Conservation (phyloP, 2,113 vertebrate species). For the Dromiciops gliroides region DNA sequence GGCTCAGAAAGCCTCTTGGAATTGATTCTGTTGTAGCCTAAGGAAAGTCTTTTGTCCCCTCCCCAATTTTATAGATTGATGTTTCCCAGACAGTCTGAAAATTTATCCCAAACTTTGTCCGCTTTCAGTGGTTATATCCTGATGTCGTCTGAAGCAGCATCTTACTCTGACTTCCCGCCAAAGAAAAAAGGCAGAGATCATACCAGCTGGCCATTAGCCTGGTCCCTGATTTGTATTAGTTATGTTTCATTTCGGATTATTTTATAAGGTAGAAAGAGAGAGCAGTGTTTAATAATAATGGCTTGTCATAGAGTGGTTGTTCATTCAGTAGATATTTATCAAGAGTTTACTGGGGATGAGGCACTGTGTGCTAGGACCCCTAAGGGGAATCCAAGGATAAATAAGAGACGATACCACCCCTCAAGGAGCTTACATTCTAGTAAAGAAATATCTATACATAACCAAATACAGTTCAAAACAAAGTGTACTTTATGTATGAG, state of each 20-base stretch:
- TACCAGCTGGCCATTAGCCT: neutral
- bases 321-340: fast-evolving
- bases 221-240: neutral
- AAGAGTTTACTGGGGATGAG: fast-evolving
- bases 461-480: neutral
- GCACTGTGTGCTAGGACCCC: neutral
- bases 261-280: neutral
- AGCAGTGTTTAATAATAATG: neutral
- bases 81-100: neutral
- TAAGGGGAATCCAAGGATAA: neutral
- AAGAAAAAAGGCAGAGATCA: neutral
- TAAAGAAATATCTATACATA: neutral
- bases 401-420: neutral
- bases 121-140: neutral
- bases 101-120: neutral
- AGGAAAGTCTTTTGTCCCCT: neutral
- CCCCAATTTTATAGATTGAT: neutral
- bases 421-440: no score
- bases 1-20: neutral
- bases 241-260: neutral
- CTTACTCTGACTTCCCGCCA: neutral
- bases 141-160: neutral
- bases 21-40: neutral
- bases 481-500: neutral
- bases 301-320: neutral